Evolutionary conservation across 2,888 invertebrate species (phyloP), one percentile per base, ranked within the genome.

Genomic region (Caenorhabditis japonica): DNA sequence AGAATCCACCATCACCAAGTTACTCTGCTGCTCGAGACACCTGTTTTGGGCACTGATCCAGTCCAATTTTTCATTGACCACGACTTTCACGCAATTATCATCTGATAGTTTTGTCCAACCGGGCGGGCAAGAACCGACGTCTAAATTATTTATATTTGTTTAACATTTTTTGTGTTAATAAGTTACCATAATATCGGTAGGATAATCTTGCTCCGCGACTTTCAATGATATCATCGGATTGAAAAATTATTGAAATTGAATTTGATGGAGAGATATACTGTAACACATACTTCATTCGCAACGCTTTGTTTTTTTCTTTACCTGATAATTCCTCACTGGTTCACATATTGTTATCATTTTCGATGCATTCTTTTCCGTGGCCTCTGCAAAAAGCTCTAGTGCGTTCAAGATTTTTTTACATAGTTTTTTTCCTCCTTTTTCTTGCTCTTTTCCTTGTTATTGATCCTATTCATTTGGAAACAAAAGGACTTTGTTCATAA

Each of bases 151-250:
- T n/a, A n/a, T n/a, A n/a, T n/a, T 15, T 19, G 15, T 33, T 2
- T 19, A 17, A 15, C 10, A 36, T 12, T 21, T 12, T 51, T 23
- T 21, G 36, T 25, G 38, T 17, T 3, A n/a, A 34, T 19, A 47
- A 53, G 51, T 61, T 23, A 77, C 77, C 62, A 17, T 58, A 55
- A 38, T 55, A 62, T 19, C 49, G 55, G 43, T 62, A 68, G 21
- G 53, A 68, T 12, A 77, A 19, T 36, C 58, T 36, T 2, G 61
- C 75, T 2, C 77, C 77, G 44, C 58, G 46, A 17, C 30, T 52
- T 25, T 75, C 59, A 19, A 62, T 23, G 3, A 69, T 17, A 2
- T 66, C 62, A 47, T 77, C 77, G 0, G 72, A 56, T 19, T 49
- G 49, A n/a, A 77, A 64, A 38, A 33, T 33, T 5, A 75, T 27